Evolutionary conservation across 2,113 vertebrate genomes (phyloP).

Genomic region (Rhinoderma darwinii): DNA sequence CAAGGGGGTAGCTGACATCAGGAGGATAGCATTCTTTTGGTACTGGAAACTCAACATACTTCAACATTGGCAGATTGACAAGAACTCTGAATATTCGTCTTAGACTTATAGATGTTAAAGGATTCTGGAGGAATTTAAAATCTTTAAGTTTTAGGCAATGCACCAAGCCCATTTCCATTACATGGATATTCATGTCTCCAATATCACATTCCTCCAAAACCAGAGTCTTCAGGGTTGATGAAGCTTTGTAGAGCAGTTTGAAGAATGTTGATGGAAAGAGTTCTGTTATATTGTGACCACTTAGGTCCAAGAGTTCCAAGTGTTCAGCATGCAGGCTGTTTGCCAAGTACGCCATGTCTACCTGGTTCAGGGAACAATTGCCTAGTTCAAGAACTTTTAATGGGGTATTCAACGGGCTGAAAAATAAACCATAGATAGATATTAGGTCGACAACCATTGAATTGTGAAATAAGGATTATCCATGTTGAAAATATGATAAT

Average conservation of each 20-base stretch:
- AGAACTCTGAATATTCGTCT: conserved; percentile 77
- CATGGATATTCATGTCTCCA: conserved; percentile 77
- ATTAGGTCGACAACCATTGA: not conserved
- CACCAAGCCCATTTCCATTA: conserved; percentile 75
- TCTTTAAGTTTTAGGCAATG: conserved; percentile 80
- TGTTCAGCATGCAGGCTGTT: conserved; percentile 83
- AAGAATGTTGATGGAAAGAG: conserved; percentile 81
- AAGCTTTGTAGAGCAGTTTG: conserved; percentile 83
- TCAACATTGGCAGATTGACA: conserved; percentile 76
- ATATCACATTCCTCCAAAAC: conserved; percentile 88
- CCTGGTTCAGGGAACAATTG: conserved; percentile 82
- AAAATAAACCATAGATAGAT: not conserved
- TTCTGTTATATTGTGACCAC: conserved; percentile 81
- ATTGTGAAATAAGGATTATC: not conserved
- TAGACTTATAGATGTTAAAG: conserved; percentile 78
- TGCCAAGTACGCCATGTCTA: conserved; percentile 90
- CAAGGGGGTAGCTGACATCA: conserved; percentile 81
- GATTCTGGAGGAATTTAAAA: conserved; percentile 89
- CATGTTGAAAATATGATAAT: not conserved
- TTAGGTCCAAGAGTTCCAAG: conserved; percentile 86
- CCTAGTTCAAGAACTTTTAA: conserved; percentile 85
- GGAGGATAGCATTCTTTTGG: conserved; percentile 89
- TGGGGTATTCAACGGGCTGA: conserved; percentile 85
- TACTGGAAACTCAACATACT: conserved; percentile 86
- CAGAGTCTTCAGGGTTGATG: conserved; percentile 77